phyloP scores from a whole-genome alignment of 1,140 invertebrate genomes.

The Ptiloglossa arizonensis region DNA sequence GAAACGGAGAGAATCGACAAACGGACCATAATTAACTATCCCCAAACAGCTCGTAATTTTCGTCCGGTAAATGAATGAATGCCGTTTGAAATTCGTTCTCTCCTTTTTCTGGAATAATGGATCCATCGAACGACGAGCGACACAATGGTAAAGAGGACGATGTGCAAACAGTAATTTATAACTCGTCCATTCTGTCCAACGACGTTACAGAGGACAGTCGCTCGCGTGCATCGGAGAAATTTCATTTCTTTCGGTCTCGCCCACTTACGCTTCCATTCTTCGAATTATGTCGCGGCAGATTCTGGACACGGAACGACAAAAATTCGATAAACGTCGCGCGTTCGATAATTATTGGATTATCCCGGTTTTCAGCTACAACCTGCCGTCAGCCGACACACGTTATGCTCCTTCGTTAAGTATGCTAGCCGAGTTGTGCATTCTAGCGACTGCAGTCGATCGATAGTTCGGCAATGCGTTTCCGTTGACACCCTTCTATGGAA shows the following conservation, averaged over 20 bases:
- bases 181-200: neutral
- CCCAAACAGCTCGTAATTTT: too few relatives aligned
- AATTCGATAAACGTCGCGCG: slow-evolving; percentile 7
- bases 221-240: too few relatives aligned
- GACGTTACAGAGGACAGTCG: neutral
- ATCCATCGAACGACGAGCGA: too few relatives aligned
- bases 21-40: too few relatives aligned
- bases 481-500: slow-evolving; percentile 48
- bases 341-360: slow-evolving; percentile 50
- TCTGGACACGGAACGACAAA: neutral
- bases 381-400: slow-evolving; percentile 17
- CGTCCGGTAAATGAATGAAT: too few relatives aligned
- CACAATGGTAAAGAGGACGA: too few relatives aligned
- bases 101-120: too few relatives aligned
- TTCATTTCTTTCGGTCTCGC: neutral
- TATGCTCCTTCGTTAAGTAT: slow-evolving; percentile 32
- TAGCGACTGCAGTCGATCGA: slow-evolving; percentile 53
- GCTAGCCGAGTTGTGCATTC: slow-evolving; percentile 47
- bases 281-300: slow-evolving; percentile 3
- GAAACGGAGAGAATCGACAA: too few relatives aligned
- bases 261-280: neutral
- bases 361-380: slow-evolving; percentile 30
- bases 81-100: too few relatives aligned
- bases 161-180: too few relatives aligned
- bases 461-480: slow-evolving; percentile 46